These are phyloP conservation scores for Achroia grisella DNA, from an alignment of 1,140 invertebrate species.

Conservation along the genomic window DNA sequence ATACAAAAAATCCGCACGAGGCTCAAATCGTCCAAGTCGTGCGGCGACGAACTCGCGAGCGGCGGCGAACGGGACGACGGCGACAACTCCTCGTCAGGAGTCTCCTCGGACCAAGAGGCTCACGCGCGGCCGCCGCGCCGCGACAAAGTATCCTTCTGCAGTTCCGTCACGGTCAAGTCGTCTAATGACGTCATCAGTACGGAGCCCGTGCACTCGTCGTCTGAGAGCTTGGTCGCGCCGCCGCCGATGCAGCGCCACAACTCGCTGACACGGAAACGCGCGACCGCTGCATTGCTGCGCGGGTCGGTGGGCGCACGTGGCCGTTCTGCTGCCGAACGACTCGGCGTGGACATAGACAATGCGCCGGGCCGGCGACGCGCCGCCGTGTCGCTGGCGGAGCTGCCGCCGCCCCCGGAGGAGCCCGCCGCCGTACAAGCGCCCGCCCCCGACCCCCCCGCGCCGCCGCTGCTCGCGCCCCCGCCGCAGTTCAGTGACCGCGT, in stretches of 20 bases:
- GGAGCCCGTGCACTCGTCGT: conserved; percentile 66
- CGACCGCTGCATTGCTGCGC: conserved; percentile 69
- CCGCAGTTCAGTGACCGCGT: conserved; percentile 84
- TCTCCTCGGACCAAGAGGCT: conserved; percentile 88
- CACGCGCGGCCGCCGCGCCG: conserved; percentile 41
- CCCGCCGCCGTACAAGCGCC: conserved; percentile 73
- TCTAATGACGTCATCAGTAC: conserved; percentile 72
- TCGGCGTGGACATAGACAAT: conserved; percentile 54
- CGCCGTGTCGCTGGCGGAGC: conserved; percentile 84
- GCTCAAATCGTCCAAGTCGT: conserved; percentile 88
- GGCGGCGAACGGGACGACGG: conserved; percentile 81
- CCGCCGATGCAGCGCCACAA: conserved; percentile 74
- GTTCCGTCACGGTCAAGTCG: conserved; percentile 68
- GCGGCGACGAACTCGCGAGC: conserved; percentile 81
- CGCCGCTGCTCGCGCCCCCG: conserved; percentile 78
- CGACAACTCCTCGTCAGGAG: conserved; percentile 90
- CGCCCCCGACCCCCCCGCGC: conserved; percentile 27
- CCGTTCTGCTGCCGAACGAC: conserved; percentile 64
- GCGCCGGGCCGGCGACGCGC: conserved; percentile 55
- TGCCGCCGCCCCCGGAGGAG: conserved; percentile 87
- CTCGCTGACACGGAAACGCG: conserved; percentile 74
- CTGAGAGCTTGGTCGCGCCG: conserved; percentile 48
- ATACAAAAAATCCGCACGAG: conserved; percentile 89
- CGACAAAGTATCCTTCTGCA: conserved; percentile 71
- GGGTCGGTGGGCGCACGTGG: conserved; percentile 35